These are phyloP conservation scores for Spialia ferax DNA, from an alignment of 2,888 invertebrate species.

Conservation along the genomic window DNA sequence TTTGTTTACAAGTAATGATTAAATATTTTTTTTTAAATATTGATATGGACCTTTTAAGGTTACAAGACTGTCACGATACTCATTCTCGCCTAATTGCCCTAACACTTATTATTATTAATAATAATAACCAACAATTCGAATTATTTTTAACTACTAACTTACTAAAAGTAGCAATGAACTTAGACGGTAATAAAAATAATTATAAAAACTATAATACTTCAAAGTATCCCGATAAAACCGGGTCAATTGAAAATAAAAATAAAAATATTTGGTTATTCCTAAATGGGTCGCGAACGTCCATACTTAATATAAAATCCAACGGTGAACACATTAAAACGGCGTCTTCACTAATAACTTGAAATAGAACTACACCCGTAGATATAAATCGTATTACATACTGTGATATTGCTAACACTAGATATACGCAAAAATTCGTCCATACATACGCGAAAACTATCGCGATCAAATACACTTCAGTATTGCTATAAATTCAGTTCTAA, in stretches of 20 bases:
- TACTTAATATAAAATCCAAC: conserved; percentile 64
- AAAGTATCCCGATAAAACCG: conserved; percentile 79
- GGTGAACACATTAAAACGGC: conserved; percentile 80
- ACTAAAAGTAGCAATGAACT: conserved; percentile 48
- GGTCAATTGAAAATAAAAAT: conserved; percentile 64
- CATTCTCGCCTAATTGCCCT: conserved; percentile 50
- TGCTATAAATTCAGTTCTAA: conserved; percentile 50
- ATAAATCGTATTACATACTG: conserved; percentile 70
- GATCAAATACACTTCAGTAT: conserved; percentile 50
- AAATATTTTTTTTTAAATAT: conserved; percentile 79
- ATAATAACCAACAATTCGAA: conserved; percentile 70
- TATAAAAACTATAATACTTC: conserved; percentile 79
- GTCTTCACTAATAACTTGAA: conserved; percentile 73
- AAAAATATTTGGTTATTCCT: conserved; percentile 74
- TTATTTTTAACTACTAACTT: conserved; percentile 67
- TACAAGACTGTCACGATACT: conserved; percentile 65
- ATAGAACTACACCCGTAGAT: conserved; percentile 84
- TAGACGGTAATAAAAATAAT: conserved; percentile 48
- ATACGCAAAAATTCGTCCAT: conserved; percentile 51
- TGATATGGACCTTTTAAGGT: conserved; percentile 86
- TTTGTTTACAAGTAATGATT: conserved; percentile 79
- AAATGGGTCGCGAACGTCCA: conserved; percentile 58
- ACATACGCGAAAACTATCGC: conserved; percentile 36
- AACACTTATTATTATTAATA: conserved; percentile 67
- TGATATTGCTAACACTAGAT: conserved; percentile 53